Evolutionary conservation across 2,797 vertebrate species (phyloP), one percentile per base, ranked within the genome.

Genomic region (Urocyon cinereoargenteus): DNA sequence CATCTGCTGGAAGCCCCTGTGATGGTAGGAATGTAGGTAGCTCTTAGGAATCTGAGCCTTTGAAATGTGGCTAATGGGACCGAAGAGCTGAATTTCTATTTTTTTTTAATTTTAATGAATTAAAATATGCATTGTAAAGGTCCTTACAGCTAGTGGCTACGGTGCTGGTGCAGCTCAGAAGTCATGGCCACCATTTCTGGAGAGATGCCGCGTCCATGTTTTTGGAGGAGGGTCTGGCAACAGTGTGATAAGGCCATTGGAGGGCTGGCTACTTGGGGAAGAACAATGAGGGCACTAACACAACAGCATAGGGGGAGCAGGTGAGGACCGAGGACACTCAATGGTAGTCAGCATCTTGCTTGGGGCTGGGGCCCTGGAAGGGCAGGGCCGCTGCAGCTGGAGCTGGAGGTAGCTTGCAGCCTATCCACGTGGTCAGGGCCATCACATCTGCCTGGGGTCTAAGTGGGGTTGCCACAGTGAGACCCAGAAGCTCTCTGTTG

Each of bases 51-150:
- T 24, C 0, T 16, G 45, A 84, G 5, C n/a, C 49, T 62, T 79
- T 82, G 31, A 61, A 31, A 72, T 21, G 22, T 64, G 87, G 34
- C 11, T 49, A 45, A 61, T 64, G 45, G 34, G 83, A 73, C n/a
- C 2, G 21, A 51, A 55, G 19, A 83, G 57, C 15, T 93, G 59
- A 51, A 55, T 53, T 93, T 96, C 68, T 70, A 11, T 15, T 61
- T 68, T 77, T 83, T 72, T 66, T 0, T 0, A 57, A 85, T 87
- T 90, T 86, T 45, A 86, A 21, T 36, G 36, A 31, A 86, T 40
- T 75, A 73, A 89, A 93, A 64, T 73, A 61, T 36, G 26, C 68
- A 72, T 87, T 22, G 62, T 72, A 93, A 51, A 24, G 57, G 36
- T 26, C 36, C 31, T 62, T 51, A 45, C 31, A 55, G 21, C 16